Evolutionary conservation across 2,113 vertebrate species (phyloP).

Genomic region (Antechinus stuartii): DNA sequence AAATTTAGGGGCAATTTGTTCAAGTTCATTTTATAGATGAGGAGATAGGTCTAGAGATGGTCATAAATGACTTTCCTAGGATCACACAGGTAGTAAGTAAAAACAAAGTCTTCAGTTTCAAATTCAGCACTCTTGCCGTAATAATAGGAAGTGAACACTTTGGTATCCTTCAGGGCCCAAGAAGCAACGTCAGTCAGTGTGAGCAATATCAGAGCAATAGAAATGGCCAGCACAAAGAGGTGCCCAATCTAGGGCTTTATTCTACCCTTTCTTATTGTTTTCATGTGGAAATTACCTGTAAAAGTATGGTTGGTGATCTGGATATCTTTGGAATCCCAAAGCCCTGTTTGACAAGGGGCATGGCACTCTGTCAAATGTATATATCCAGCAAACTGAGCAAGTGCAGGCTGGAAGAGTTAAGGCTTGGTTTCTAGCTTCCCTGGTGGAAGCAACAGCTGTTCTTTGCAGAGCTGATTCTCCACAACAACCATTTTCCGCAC

Average conservation of each 20-base stretch:
- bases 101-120: not conserved
- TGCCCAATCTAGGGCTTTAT: not conserved
- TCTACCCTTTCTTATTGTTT: not conserved
- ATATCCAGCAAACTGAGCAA: not conserved
- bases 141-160: not conserved
- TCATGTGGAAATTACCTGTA: not conserved
- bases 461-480: not conserved
- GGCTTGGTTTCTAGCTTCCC: not conserved
- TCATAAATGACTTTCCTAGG: not conserved
- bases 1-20: not conserved
- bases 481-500: not conserved
- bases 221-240: not conserved
- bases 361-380: not conserved
- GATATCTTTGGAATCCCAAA: not conserved
- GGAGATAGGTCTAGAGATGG: not conserved
- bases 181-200: not conserved
- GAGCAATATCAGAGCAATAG: not conserved
- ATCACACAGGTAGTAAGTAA: not conserved
- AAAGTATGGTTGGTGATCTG: not conserved
- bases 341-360: not conserved
- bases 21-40: not conserved
- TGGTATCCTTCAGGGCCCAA: not conserved
- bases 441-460: not conserved
- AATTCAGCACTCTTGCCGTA: not conserved
- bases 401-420: not conserved